Base-by-base conservation (phyloP, 1,140 invertebrate species). In the Anadara kagoshimensis region DNA sequence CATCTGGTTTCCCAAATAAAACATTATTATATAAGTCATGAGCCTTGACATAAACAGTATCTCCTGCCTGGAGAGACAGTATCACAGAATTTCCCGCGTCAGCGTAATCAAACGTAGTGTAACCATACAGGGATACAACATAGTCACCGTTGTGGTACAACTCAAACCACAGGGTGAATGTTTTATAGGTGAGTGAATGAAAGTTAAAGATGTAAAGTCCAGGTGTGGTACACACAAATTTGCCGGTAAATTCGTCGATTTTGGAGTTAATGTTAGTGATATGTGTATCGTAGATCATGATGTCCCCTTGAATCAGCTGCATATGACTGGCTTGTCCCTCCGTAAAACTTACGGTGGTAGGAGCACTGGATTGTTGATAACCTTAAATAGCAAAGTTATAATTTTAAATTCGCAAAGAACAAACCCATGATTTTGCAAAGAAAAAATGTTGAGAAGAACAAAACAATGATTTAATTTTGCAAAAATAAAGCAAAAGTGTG, bases 31-130 rank as follows among this genome's bases (percentile, higher is more conserved):
- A 70, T 8, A 53, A 12, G 29, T 70, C 69, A 51, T 26, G 69
- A 18, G 59, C 69, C 20, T 66, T 58, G 20, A 75, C 45, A 29
- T 53, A 65, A 1, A 75, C 62, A 8, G 0, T 18, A 43, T 69
- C 73, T 1, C 49, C 41, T n/a, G 8, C 4, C 8, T 14, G 45
- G 0, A 75, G 45, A 61, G 69, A 18, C 11, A 75, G 43, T 0
- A 75, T 22, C 11, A 75, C 73, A 36, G 73, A 75, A 26, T 75
- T 75, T 1, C 73, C 73, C 26, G 73, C 73, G 24, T 75, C 73
- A 5, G 67, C 73, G 24, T 75, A 75, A 54, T 64, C 73, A 44
- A 49, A 45, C n/a, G 73, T 57, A 1, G 73, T 69, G 29, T 68
- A 47, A 12, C 53, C 73, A 47, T 45, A 70, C 1, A 65, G n/a